Conservation (phyloP, 2,113 vertebrate genomes). For the Echinops telfairi region DNA sequence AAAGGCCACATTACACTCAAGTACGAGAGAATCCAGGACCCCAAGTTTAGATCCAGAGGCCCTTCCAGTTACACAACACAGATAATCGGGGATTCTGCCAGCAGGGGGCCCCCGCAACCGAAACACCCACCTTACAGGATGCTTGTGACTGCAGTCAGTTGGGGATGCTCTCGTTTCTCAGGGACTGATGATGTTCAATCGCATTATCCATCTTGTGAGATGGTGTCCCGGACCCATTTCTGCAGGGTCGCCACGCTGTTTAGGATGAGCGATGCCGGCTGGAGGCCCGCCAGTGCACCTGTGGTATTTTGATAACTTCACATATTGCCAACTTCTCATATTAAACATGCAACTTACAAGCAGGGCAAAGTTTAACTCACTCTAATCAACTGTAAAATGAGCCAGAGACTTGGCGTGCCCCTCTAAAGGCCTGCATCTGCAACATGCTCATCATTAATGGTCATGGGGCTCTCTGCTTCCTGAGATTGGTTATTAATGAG, state of each 20-base stretch:
- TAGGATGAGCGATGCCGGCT: conserved; percentile 54
- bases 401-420: conserved; percentile 71
- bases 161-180: neutral
- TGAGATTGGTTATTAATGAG: conserved; percentile 86
- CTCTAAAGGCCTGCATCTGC: conserved; percentile 73
- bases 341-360: conserved; percentile 83
- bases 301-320: conserved; percentile 83
- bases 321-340: conserved; percentile 74
- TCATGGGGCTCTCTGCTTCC: conserved; percentile 77
- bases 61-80: neutral
- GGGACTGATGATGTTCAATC: conserved; percentile 60
- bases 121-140: neutral
- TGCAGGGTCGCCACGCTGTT: conserved; percentile 65
- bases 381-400: conserved; percentile 87
- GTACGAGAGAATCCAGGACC: neutral
- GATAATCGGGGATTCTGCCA: neutral
- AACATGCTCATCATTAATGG: conserved; percentile 80
- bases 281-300: conserved; percentile 75
- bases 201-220: conserved; percentile 54
- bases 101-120: neutral
- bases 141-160: neutral
- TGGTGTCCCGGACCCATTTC: conserved; percentile 48
- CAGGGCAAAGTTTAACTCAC: conserved; percentile 87
- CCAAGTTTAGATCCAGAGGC: neutral
- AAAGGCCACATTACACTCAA: neutral